Percentiles rank a stretch among this genome's conserved stretches.
Evolutionary conservation across 2,113 vertebrate genomes (phyloP).

Genomic region (Pavo muticus): DNA sequence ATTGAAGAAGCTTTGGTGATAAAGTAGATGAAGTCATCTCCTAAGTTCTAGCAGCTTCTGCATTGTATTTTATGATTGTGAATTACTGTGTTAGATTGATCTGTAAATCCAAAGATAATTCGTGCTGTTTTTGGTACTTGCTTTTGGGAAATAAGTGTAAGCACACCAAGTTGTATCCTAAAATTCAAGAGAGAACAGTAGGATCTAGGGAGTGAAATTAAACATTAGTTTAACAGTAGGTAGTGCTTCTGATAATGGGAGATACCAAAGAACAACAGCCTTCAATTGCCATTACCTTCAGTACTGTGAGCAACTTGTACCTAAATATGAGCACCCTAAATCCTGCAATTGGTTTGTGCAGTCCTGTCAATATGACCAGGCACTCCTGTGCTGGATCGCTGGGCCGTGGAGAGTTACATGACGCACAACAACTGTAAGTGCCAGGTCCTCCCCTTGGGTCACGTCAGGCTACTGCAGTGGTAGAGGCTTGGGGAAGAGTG

Average conservation of each 20-base stretch:
- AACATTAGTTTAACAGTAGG: not conserved
- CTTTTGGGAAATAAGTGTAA: not conserved
- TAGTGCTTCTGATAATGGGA: not conserved
- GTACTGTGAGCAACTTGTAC: not conserved
- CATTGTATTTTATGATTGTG: not conserved
- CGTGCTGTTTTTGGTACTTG: not conserved
- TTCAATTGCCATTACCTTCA: not conserved
- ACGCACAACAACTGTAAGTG: not conserved
- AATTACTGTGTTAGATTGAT: fast-evolving
- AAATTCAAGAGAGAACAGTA: not conserved
- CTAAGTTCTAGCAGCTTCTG: not conserved
- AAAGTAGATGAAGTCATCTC: not conserved
- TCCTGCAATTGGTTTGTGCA: not conserved
- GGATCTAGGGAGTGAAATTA: not conserved
- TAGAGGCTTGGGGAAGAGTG: not conserved
- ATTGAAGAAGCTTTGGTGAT: not conserved
- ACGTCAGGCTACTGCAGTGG: not conserved
- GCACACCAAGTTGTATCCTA: not conserved
- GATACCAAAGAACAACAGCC: not conserved
- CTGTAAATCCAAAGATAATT: not conserved
- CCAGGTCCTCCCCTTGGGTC: not conserved
- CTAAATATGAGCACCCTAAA: not conserved
- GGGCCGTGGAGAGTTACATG: not conserved
- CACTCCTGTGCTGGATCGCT: not conserved
- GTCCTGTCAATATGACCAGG: fast-evolving